These are phyloP conservation scores for Drosophila stalkeri DNA, from an alignment of 2,888 invertebrate species.

Conservation along the genomic window DNA sequence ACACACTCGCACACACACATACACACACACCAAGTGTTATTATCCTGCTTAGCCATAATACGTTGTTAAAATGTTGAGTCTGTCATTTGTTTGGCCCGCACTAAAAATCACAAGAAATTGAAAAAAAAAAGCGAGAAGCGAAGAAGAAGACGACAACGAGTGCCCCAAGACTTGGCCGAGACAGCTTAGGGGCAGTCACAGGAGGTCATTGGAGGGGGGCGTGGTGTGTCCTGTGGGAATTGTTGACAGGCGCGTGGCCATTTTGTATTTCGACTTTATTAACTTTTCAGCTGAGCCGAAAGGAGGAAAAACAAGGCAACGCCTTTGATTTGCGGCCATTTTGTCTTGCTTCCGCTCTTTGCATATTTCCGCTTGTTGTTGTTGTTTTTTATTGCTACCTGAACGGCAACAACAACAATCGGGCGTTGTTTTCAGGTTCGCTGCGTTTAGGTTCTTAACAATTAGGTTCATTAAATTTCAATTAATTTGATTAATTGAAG, in stretches of 20 bases:
- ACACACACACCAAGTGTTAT: conserved; percentile 65
- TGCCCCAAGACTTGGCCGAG: conserved; percentile 37
- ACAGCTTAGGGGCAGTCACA: conserved; percentile 7
- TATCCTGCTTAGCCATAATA: conserved; percentile 80
- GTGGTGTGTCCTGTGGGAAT: conserved; percentile 68
- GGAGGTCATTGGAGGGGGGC: no score
- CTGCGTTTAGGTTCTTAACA: conserved; percentile 62
- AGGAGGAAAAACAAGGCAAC: conserved; percentile 49
- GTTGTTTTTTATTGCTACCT: conserved; percentile 30
- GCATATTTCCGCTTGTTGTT: conserved; percentile 50
- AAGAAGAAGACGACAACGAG: conserved; percentile 22
- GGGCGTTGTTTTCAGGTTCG: conserved; percentile 30
- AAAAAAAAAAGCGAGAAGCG: conserved; percentile 45
- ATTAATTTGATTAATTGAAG: conserved; percentile 80
- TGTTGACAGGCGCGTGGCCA: conserved; percentile 71
- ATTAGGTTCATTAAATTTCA: conserved; percentile 80
- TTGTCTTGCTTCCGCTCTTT: conserved; percentile 50
- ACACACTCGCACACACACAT: conserved; percentile 16
- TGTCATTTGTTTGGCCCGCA: conserved; percentile 68
- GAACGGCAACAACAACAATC: conserved; percentile 14
- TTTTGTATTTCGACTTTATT: conserved; percentile 73
- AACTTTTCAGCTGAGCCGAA: conserved; percentile 62
- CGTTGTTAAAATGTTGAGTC: conserved; percentile 80
- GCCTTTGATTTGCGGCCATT: conserved; percentile 71
- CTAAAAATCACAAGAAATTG: conserved; percentile 77